phyloP scores from a whole-genome alignment of 1,140 invertebrate species.

The Drosophila mayri region DNA sequence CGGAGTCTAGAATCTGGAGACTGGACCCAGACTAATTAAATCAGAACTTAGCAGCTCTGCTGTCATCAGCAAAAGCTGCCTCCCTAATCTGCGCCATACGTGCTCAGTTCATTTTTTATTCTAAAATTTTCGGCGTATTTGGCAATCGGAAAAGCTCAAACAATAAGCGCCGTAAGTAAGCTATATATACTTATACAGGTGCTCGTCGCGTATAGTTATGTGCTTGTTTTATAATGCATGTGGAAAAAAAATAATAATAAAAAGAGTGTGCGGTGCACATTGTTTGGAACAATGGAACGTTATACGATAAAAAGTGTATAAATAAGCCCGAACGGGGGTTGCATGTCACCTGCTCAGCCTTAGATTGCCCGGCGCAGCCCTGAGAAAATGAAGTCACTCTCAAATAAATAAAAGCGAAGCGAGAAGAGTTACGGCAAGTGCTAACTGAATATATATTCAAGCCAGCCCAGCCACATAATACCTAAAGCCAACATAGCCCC shows the following conservation, averaged over 20 bases:
- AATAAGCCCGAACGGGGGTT: conserved; percentile 67
- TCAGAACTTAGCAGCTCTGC: conserved; percentile 23
- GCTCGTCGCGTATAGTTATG: conserved; percentile 30
- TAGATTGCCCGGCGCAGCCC: conserved; percentile 33
- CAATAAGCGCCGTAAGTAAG: conserved; percentile 53
- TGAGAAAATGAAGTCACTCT: conserved; percentile 78
- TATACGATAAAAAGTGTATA: conserved; percentile 74
- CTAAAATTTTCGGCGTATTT: conserved; percentile 50
- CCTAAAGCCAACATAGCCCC: conserved; percentile 28
- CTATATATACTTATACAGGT: conserved; percentile 34
- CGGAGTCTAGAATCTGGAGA: conserved; percentile 1
- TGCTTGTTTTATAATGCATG: conserved; percentile 74
- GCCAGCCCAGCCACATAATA: conserved; percentile 41
- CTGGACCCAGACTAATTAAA: conserved; percentile 57
- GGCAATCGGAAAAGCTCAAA: conserved; percentile 59
- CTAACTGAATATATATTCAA: conserved; percentile 74
- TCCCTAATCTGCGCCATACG: conserved; percentile 58
- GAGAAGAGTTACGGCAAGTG: conserved; percentile 75
- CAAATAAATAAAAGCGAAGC: conserved; percentile 51
- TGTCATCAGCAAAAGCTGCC: conserved; percentile 45
- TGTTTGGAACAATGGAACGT: conserved; percentile 74
- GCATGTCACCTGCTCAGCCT: conserved; percentile 63
- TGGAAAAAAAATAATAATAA: conserved; percentile 50
- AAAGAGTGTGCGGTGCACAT: conserved; percentile 59
- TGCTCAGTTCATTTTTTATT: conserved; percentile 44